Conservation (phyloP, 2,113 vertebrate species). For the Saccopteryx bilineata region DNA sequence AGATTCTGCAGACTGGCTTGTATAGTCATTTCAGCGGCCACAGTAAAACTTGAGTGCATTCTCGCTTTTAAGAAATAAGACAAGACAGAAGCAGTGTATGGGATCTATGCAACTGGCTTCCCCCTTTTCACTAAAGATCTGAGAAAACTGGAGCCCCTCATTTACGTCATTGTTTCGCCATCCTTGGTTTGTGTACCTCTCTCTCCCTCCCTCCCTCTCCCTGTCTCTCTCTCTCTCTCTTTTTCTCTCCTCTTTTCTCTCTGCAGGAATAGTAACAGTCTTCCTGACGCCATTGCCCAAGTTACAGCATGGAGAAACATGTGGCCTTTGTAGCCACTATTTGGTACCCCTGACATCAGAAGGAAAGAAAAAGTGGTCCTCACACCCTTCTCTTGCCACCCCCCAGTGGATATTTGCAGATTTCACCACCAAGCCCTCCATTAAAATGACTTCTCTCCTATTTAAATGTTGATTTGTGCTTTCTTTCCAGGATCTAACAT, state of each 20-base stretch:
- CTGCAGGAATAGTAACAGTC: neutral
- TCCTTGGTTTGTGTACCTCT: too few species aligned
- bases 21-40: neutral
- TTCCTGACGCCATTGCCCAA: neutral
- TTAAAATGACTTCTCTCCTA: neutral
- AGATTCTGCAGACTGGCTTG: neutral
- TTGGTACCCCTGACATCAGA: neutral
- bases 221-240: neutral
- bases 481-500: slow-evolving; percentile 1
- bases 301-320: neutral
- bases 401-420: neutral
- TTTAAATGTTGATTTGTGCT: neutral
- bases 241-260: neutral
- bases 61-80: neutral
- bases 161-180: neutral
- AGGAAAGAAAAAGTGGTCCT: neutral
- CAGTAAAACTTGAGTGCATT: neutral
- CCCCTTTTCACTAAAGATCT: neutral
- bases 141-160: neutral
- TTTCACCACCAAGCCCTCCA: neutral
- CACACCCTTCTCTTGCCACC: neutral
- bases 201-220: neutral
- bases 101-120: neutral
- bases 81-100: neutral
- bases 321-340: neutral